Percentiles rank a stretch among this genome's conserved stretches.
Evolutionary conservation across 2,888 invertebrate genomes (phyloP).

Genomic region (Deilephila porcellus): DNA sequence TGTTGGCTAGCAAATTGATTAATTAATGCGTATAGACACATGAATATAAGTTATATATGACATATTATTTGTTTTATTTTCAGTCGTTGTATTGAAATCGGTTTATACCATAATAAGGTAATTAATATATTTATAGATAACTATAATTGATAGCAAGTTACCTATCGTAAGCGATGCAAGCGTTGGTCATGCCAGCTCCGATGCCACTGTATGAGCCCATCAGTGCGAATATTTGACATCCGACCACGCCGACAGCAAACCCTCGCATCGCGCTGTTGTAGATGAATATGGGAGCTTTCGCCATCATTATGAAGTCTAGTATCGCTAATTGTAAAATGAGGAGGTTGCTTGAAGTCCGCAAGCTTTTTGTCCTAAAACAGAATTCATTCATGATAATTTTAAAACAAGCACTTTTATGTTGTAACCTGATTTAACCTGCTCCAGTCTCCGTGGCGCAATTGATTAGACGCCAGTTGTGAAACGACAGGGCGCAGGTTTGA

Average conservation of each 20-base stretch:
- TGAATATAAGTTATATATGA: no score
- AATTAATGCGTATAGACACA: no score
- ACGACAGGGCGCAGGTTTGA: no score
- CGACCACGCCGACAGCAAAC: constrained; percentile 89
- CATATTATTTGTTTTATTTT: no score
- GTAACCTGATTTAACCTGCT: no score
- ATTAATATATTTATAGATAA: no score
- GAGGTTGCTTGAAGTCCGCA: constrained; percentile 92
- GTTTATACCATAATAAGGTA: no score
- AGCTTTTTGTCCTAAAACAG: constrained; percentile 86
- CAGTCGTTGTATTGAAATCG: no score
- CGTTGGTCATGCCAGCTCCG: constrained; percentile 91
- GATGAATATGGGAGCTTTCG: constrained; percentile 93
- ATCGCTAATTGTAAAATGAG: constrained; percentile 93
- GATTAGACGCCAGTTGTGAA: no score
- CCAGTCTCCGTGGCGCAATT: no score
- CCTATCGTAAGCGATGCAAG: constrained; percentile 94
- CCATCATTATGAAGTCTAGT: constrained; percentile 94
- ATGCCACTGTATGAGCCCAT: constrained; percentile 93
- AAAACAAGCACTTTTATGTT: no score
- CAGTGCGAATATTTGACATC: constrained; percentile 90
- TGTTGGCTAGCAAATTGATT: no score
- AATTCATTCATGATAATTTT: background rate
- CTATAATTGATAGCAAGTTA: constrained; percentile 41
- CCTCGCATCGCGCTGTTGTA: constrained; percentile 93